Base-by-base conservation (phyloP, 1,140 invertebrate genomes). In the Drosophila insularis region DNA sequence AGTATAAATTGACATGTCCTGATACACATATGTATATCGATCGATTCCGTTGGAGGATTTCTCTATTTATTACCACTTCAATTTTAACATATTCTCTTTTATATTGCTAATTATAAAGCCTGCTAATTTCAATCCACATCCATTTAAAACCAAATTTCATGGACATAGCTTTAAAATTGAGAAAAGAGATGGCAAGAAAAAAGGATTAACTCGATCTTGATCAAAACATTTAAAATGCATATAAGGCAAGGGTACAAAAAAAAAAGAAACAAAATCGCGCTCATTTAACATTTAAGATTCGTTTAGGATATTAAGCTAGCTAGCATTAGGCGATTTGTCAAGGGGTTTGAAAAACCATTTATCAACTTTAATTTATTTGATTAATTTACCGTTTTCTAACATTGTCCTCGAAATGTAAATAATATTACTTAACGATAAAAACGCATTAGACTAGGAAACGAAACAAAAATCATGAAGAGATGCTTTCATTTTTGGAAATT, bases 381-480 rank as follows among this genome's bases (percentile, higher is more conserved):
- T 21, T 50, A 3, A 21, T 50, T 21, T 21, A 21, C 32, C 32
- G 10, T 50, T 50, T 14, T 21, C 19, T 50, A 11, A 11, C 6
- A 50, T 50, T 19, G 43, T 50, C 43, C 17, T 50, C 17, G 43
- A 21, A 50, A 50, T 50, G 43, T 50, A 50, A 50, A 50, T 50
- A 50, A 50, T 19, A 50, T 19, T 8, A 21, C 8, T 10, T 50
- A 13, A 21, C 11, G 43, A 17, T 17, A 50, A 50, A 50, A 50
- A 50, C 43, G 43, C 43, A 50, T 50, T 50, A 50, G 43, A 21
- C 43, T n/a, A 11, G 11, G 11, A 27, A 5, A 50, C 19, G 21
- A 21, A 17, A 11, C 4, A 19, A 50, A 50, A 21, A 21, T 8
- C 2, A 21, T 37, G 2, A 21, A 10, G 14, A 50, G 43, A 50